A percentile compares a stretch with the other conserved stretches of the same genome.
phyloP scores from a whole-genome alignment of 2,113 vertebrate species.

The Pygathrix nemaeus region DNA sequence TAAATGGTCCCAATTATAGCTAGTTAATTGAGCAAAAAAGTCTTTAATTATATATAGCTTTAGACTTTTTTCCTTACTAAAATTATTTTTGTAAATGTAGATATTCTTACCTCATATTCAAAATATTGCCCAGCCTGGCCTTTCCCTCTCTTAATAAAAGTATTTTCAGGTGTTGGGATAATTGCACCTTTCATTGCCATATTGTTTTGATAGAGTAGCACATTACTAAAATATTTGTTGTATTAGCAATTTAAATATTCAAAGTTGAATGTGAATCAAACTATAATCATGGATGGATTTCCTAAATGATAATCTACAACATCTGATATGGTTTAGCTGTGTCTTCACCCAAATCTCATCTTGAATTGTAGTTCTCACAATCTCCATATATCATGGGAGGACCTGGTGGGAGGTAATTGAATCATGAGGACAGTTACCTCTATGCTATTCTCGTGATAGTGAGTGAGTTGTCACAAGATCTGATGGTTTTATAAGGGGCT shows the following conservation, averaged over 20 bases:
- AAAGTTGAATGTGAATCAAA: not conserved
- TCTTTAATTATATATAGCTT: not conserved
- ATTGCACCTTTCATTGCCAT: not conserved
- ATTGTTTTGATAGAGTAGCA: not conserved
- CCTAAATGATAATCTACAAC: not conserved
- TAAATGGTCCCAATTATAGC: not conserved
- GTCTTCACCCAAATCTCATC: too few relatives aligned
- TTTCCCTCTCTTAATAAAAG: not conserved
- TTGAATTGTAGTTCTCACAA: too few relatives aligned
- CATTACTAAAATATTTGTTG: not conserved
- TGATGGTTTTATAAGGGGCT: too few relatives aligned
- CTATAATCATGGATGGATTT: slow-evolving; percentile 15
- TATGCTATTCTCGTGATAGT: too few relatives aligned
- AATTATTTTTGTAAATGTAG: slow-evolving; percentile 2
- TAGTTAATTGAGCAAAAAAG: not conserved
- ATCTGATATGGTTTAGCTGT: too few relatives aligned
- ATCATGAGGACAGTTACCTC: too few relatives aligned
- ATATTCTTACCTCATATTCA: not conserved
- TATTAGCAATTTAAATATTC: not conserved
- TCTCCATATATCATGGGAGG: too few relatives aligned
- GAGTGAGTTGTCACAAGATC: too few relatives aligned
- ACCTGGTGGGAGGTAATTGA: too few relatives aligned
- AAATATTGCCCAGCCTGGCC: not conserved
- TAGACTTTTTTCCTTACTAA: slow-evolving; percentile 6
- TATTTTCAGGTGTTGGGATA: not conserved